A percentile compares a stretch with the other conserved stretches of the same genome.
phyloP scores from a whole-genome alignment of 1,140 invertebrate genomes.

The Anagrus nilaparvatae region DNA sequence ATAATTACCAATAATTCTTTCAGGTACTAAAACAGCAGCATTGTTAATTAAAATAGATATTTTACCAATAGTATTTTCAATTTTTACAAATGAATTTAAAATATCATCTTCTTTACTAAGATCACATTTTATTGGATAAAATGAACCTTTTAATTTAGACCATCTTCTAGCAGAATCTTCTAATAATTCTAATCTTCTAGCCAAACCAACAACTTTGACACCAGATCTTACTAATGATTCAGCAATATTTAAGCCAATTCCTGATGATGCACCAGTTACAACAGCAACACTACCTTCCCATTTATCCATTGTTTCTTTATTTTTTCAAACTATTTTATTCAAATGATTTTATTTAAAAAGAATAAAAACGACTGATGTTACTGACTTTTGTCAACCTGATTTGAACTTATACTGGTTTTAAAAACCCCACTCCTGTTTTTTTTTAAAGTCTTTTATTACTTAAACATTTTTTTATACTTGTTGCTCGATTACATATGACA shows the following conservation, averaged over 20 bases:
- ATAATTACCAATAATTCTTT: slow-evolving; percentile 28
- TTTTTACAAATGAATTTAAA: slow-evolving; percentile 51
- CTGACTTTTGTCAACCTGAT: no score
- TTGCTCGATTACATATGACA: no score
- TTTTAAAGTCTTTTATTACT: no score
- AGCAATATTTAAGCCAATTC: slow-evolving; percentile 55
- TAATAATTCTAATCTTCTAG: slow-evolving; percentile 47
- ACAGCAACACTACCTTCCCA: slow-evolving; percentile 57
- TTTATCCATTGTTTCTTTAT: slow-evolving; percentile 46
- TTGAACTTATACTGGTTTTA: no score
- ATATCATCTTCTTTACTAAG: slow-evolving; percentile 56
- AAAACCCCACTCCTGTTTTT: no score
- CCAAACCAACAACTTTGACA: slow-evolving; percentile 58
- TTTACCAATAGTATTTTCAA: slow-evolving; percentile 48
- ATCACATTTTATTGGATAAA: slow-evolving; percentile 51
- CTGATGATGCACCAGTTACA: slow-evolving; percentile 62
- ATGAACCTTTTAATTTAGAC: slow-evolving; percentile 29
- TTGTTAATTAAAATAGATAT: slow-evolving; percentile 66
- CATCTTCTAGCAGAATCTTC: slow-evolving; percentile 19
- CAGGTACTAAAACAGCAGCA: slow-evolving; percentile 46
- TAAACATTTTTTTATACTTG: no score
- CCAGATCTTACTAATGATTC: slow-evolving; percentile 47
- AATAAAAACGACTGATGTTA: no score
- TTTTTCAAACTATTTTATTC: not conserved
- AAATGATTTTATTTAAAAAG: not conserved